Evolutionary conservation across 1,140 invertebrate genomes (phyloP).

Genomic region (Cydia amplana): DNA sequence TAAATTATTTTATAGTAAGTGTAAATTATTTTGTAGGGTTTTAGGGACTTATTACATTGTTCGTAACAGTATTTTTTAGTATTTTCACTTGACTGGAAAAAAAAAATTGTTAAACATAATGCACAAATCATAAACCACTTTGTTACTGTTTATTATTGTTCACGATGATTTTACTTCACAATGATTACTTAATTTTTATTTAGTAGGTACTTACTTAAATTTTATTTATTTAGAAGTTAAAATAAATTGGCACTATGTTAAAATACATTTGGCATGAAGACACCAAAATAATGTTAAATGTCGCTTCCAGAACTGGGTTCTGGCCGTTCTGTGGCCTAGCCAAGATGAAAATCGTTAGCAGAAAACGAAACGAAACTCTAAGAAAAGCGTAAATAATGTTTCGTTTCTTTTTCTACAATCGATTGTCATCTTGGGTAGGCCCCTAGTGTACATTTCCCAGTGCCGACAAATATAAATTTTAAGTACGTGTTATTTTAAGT

Average conservation of each 20-base stretch:
- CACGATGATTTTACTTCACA: background rate
- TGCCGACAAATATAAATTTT: background rate
- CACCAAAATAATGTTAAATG: no score
- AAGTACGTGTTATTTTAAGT: background rate
- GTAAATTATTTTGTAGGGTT: background rate
- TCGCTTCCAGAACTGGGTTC: no score
- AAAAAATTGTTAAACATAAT: background rate
- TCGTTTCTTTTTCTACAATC: no score
- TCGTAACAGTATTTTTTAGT: conserved; percentile 34
- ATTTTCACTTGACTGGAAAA: background rate
- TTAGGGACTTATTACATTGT: background rate
- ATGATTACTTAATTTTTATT: background rate
- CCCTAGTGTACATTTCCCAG: background rate
- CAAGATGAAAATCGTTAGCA: no score
- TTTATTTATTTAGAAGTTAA: background rate
- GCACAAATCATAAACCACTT: no score
- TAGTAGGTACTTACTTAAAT: background rate
- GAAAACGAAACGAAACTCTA: no score
- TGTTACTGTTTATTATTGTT: background rate
- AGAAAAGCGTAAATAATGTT: no score
- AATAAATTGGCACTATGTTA: no score
- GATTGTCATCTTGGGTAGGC: no score
- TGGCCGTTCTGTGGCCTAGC: no score
- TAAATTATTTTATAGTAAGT: no score
- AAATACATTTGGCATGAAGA: no score